Evolutionary conservation across 2,113 vertebrate genomes (phyloP).

Genomic region (Elaphurus davidianus): DNA sequence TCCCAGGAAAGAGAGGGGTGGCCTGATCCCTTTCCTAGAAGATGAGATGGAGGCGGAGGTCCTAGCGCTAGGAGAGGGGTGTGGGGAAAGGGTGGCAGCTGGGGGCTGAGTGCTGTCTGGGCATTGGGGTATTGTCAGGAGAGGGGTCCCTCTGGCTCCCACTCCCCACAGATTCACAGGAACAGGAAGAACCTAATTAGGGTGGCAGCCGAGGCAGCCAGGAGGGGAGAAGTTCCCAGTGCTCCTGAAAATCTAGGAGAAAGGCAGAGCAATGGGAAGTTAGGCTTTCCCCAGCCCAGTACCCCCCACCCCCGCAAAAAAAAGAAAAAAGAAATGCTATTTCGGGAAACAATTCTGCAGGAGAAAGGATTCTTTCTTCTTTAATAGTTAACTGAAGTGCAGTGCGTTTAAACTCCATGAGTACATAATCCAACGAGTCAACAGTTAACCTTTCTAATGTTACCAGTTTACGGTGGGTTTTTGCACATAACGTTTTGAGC

Average conservation of each 20-base stretch:
- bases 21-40: not conserved
- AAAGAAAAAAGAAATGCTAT: rapidly evolving
- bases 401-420: not conserved
- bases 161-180: not conserved
- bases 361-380: not conserved
- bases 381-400: too few relatives aligned
- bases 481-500: not conserved
- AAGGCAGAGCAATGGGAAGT: rapidly evolving
- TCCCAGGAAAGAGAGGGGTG: rapidly evolving
- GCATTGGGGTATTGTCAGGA: too few relatives aligned
- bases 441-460: not conserved
- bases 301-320: not conserved
- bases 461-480: not conserved
- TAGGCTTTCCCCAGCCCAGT: not conserved
- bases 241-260: too few relatives aligned
- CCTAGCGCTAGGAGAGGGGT: rapidly evolving
- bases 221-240: rapidly evolving
- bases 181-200: not conserved
- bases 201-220: not conserved
- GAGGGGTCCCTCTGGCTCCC: rapidly evolving
- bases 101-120: not conserved
- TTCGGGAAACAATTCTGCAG: not conserved
- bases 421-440: not conserved
- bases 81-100: rapidly evolving
- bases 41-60: not conserved